phyloP scores from a whole-genome alignment of 1,140 invertebrate genomes.

The Drosophila virilis region DNA sequence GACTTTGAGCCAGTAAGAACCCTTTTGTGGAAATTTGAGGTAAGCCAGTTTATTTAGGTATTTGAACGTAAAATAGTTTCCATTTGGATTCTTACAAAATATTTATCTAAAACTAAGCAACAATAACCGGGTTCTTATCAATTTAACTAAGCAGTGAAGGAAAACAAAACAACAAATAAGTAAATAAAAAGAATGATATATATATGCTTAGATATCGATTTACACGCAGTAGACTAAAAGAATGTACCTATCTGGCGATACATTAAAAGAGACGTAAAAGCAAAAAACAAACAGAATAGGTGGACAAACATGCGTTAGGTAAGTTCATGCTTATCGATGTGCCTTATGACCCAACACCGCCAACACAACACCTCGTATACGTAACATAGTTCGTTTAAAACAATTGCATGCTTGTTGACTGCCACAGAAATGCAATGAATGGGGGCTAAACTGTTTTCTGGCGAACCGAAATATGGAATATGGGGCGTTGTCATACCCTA shows the following conservation, averaged over 20 bases:
- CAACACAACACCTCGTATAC: conserved; percentile 16
- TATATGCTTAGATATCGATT: conserved; percentile 22
- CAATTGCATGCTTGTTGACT: conserved; percentile 33
- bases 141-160: background rate
- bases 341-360: conserved; percentile 20
- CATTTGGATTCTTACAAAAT: background rate
- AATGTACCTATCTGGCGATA: conserved; percentile 6
- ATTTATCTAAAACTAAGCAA: background rate
- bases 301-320: conserved; percentile 1
- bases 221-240: conserved; percentile 16
- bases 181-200: conserved; percentile 18
- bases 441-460: background rate
- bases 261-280: background rate
- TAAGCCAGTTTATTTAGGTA: background rate
- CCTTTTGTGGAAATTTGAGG: background rate
- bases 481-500: background rate
- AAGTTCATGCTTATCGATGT: conserved; percentile 20
- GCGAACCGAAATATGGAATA: background rate
- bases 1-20: too few relatives aligned
- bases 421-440: background rate
- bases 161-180: conserved; percentile 5
- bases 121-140: background rate
- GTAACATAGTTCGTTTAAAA: conserved; percentile 28
- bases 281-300: background rate
- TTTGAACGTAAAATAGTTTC: background rate